Conservation (phyloP, 2,797 vertebrate genomes). For the Leucoraja ocellata region DNA sequence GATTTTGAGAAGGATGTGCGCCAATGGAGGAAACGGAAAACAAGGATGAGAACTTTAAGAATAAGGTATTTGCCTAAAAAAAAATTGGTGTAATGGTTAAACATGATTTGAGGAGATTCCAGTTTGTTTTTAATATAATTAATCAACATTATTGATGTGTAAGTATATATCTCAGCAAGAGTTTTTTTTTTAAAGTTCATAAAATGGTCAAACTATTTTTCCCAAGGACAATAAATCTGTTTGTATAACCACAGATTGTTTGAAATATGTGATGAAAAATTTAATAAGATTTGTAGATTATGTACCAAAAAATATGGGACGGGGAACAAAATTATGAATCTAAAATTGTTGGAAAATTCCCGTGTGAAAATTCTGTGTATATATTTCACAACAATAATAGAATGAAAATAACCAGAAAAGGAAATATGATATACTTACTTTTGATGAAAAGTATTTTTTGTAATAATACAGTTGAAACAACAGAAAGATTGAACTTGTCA, state of each 20-base stretch:
- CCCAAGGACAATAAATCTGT: neutral
- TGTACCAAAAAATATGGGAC: neutral
- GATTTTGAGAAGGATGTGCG: too few species aligned
- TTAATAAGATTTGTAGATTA: neutral
- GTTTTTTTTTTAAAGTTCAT: neutral
- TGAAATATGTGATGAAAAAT: neutral
- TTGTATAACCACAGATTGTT: neutral
- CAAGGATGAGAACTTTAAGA: too few species aligned
- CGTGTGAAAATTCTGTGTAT: neutral
- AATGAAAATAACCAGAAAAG: neutral
- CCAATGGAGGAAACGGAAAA: too few species aligned
- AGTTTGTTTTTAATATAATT: neutral
- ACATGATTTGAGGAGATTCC: neutral
- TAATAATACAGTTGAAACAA: conserved; percentile 85
- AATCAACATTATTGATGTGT: neutral
- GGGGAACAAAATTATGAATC: neutral
- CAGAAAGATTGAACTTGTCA: conserved; percentile 75
- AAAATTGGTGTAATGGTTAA: too few species aligned
- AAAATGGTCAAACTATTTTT: neutral
- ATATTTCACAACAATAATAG: neutral
- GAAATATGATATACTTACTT: conserved; percentile 52
- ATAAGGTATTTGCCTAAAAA: too few species aligned
- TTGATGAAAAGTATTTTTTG: conserved; percentile 68
- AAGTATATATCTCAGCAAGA: neutral
- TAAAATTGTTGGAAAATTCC: too few species aligned